Base-by-base conservation (phyloP, 1,140 invertebrate species). In the Drosophila orena region DNA sequence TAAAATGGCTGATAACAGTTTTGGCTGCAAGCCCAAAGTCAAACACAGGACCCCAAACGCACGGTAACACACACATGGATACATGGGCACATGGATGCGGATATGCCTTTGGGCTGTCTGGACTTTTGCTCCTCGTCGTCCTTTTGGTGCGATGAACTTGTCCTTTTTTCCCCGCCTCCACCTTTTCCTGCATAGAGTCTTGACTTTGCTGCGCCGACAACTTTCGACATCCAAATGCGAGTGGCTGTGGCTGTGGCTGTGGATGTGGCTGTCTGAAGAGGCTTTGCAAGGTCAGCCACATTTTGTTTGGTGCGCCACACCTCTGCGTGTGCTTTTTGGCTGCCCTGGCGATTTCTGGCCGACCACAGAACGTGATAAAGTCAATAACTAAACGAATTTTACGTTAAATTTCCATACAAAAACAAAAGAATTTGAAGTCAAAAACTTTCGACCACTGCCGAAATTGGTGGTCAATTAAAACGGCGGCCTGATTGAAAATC, bases 1-100 rank as follows among this genome's bases (percentile, higher is more conserved):
- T 88, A 88, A 86, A 89, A 88, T 89, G 77, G 62, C 84, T 76
- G 84, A 88, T 89, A 88, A 86, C 78, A 88, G 85, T 86, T 86
- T 81, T 70, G 61, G 81, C 79, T 88, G 79, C 79, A 88, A 88
- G 76, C 79, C 60, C 47, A 83, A 88, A 88, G 76, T 73, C 83
- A 88, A 88, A 79, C 79, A 89, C 58, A 83, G 60, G 71, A 71
- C 64, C 64, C 73, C 24, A 60, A 35, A 22, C 49, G 57, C 37
- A 64, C 64, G n/a, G 20, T 12, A 37, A 70, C 49, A 40, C 37
- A 14, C 11, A 38, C 11, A 44, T 30, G 30, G 1, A 20, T 30
- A n/a, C 70, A 53, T 49, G 22, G 22, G 22, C 4, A 61, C 55
- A 88, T 68, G 65, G 66, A 65, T 75, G 40, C 35, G 58, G 49